Evolutionary conservation across 2,888 invertebrate genomes (phyloP).

Genomic region (Ophioninae sp.): DNA sequence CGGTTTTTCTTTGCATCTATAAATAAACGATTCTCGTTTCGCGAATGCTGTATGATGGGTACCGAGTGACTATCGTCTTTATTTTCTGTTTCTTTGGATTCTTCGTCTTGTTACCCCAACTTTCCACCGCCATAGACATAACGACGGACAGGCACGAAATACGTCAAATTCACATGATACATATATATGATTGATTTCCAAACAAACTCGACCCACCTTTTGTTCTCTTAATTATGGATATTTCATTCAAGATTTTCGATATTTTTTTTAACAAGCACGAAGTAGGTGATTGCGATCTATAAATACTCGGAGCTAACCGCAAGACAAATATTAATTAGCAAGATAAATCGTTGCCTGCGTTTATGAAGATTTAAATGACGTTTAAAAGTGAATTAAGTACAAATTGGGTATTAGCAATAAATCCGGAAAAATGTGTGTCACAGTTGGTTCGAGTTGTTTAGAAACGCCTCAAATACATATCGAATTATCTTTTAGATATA

Average conservation of each 20-base stretch:
- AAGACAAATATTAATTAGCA: no score
- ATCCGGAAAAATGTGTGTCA: not conserved
- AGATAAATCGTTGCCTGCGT: no score
- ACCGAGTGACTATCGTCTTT: slow-evolving; percentile 22
- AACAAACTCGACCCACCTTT: slow-evolving; percentile 1
- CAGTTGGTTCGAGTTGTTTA: slow-evolving; percentile 5
- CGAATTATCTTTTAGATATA: slow-evolving; percentile 32
- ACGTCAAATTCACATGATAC: slow-evolving; percentile 66
- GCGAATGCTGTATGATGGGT: slow-evolving; percentile 24
- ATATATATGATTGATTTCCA: slow-evolving; percentile 19
- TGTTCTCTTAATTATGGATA: no score
- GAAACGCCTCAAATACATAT: slow-evolving; percentile 23
- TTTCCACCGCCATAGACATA: slow-evolving; percentile 55
- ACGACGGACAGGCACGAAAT: slow-evolving; percentile 73
- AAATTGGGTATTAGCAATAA: no score
- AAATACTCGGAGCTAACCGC: not conserved
- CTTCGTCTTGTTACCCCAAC: slow-evolving; percentile 33
- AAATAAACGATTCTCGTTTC: slow-evolving; percentile 7
- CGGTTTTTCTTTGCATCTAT: slow-evolving; percentile 10
- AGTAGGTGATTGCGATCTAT: not conserved
- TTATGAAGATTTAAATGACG: no score
- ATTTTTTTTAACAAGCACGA: not conserved
- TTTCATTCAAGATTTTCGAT: not conserved
- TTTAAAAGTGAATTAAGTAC: no score
- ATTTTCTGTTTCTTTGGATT: not conserved